Base-by-base conservation (phyloP, 2,113 vertebrate genomes). In the Psittacara wagleri region DNA sequence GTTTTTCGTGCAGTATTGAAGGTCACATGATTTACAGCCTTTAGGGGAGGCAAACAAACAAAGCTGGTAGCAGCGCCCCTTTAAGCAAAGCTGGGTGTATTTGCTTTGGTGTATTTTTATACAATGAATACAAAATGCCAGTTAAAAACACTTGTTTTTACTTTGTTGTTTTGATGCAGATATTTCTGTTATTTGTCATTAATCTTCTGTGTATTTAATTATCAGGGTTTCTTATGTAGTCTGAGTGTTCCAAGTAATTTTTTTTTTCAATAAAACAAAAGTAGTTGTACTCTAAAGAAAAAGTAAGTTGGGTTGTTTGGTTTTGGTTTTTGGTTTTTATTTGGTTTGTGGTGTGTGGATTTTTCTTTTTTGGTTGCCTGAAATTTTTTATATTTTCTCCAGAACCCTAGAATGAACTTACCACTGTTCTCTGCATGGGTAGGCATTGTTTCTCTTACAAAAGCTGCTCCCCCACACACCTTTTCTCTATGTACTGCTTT, bases 401-500 rank as follows among this genome's bases (percentile, higher is more conserved):
- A 46, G 37, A 91, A 92, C 7, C 7, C 29, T 15, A 2, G 48
- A 64, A 54, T 39, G 4, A 15, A 17, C 73, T 92, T 90, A 8
- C 11, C 8, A 7, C 28, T 77, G 7, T 44, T 78, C 17, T 82
- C 11, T 12, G 7, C 16, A 8, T 4, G 67, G 16, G 20, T 25
- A 72, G n/a, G 24, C 15, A 17, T 19, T 44, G 13, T 63, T 61
- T 55, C 25, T 85, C 41, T 46, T 62, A 18, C 5, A n/a, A 61
- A 68, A 46, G 25, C 20, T 72, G 33, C 57, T 64, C 22, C n/a
- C 1, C 3, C 27, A 0, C 2, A 3, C 3, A 13, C 7, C 29
- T 66, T 55, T 70, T 44, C 15, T 55, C 8, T n/a, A 3, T 44
- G 73, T 62, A 15, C 54, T 76, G 8, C 33, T 78, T 57, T 72